Base-by-base conservation (phyloP, 1,140 invertebrate genomes). In the Rhizoglyphus robini region DNA sequence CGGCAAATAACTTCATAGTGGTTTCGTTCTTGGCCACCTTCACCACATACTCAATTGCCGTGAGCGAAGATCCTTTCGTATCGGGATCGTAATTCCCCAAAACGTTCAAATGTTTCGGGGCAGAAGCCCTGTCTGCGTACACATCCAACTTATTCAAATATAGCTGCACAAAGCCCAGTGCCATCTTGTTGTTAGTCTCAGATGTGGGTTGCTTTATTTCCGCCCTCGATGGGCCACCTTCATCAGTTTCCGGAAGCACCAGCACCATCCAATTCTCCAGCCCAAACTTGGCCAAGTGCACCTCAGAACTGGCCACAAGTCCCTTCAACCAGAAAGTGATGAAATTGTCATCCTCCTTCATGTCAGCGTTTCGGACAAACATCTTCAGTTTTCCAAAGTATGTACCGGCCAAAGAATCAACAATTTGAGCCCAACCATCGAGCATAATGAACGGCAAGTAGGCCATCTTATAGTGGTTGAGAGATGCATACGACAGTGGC, bases 341-440 rank as follows among this genome's bases (percentile, higher is more conserved):
- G 20, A 58, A 58, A 58, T 58, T 5, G 4, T 30, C 54, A 58
- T 58, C 20, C 18, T 41, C 36, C 36, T 41, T 8, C 18, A 41
- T 11, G 18, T 41, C 36, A 11, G 36, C 18, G 18, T 41, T 8
- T 18, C 36, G 36, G 18, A 41, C 18, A 8, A 8, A 41, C 36
- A 41, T 11, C 36, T n/a, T n/a, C n/a, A n/a, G n/a, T n/a, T n/a
- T n/a, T n/a, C n/a, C n/a, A n/a, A n/a, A n/a, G n/a, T n/a, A n/a
- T n/a, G n/a, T n/a, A n/a, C n/a, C n/a, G n/a, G n/a, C n/a, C n/a
- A n/a, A n/a, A n/a, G n/a, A n/a, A n/a, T 63, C 61, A 8, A 58
- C 27, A 29, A 63, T 49, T 34, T 64, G 63, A 32, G 63, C 41
- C 54, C 54, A 64, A 15, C 18, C 36, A 48, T 64, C 46, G 2